Conservation (phyloP, 2,797 vertebrate species). For the Enteromius argenteus region DNA sequence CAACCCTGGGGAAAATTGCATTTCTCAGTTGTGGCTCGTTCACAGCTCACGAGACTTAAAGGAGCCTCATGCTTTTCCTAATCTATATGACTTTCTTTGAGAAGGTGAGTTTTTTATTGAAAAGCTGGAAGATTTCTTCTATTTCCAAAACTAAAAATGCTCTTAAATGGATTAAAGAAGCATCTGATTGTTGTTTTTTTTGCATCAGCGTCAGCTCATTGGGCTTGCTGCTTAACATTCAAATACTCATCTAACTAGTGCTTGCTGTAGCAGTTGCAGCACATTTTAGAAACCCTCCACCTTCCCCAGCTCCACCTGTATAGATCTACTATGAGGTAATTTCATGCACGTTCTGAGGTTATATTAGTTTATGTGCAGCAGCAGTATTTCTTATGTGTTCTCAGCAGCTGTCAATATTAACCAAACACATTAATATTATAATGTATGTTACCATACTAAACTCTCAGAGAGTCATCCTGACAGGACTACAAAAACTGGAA, state of each 20-base stretch:
- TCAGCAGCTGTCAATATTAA: neutral
- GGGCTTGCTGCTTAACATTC: neutral
- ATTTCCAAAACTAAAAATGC: neutral
- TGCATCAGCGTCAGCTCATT: neutral
- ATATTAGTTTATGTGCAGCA: neutral
- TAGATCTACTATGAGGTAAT: neutral
- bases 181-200: neutral
- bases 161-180: neutral
- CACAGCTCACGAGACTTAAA: neutral
- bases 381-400: neutral
- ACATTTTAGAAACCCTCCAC: neutral
- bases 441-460: neutral
- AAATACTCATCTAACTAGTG: neutral
- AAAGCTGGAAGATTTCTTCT: neutral
- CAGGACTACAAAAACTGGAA: neutral
- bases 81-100: neutral
- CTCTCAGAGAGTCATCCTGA: neutral
- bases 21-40: neutral
- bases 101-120: neutral
- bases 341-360: neutral
- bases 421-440: neutral
- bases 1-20: slow-evolving; percentile 6
- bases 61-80: neutral
- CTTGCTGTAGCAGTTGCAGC: neutral
- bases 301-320: neutral